Conservation (phyloP, 2,888 invertebrate genomes). For the Amphiduros pacificus region DNA sequence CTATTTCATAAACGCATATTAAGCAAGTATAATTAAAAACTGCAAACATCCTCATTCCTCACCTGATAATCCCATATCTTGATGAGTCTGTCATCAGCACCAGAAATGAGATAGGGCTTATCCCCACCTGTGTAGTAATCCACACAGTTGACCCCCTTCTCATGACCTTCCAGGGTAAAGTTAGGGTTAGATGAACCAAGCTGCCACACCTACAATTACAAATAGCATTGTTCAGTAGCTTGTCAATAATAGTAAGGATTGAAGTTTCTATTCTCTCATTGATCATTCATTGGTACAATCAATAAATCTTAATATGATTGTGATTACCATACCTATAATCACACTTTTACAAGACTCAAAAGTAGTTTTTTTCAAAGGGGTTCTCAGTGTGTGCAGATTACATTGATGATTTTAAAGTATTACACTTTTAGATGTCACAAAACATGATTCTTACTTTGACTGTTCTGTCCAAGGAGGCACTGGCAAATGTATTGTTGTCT, state of each 20-base stretch:
- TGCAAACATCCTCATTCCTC: too few relatives aligned
- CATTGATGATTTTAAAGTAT: too few relatives aligned
- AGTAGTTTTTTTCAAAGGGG: too few relatives aligned
- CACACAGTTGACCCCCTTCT: constrained; percentile 98
- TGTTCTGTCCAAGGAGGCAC: constrained; percentile 96
- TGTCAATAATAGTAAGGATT: neutral
- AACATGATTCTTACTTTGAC: constrained; percentile 72
- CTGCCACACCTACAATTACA: constrained; percentile 82
- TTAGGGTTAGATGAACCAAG: constrained; percentile 95
- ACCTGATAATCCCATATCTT: constrained; percentile 97
- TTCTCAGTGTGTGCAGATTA: too few relatives aligned
- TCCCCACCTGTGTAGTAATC: constrained; percentile 99
- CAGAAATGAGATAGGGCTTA: constrained; percentile 98
- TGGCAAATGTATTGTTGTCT: constrained; percentile 99
- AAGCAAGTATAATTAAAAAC: too few relatives aligned
- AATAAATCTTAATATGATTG: too few relatives aligned
- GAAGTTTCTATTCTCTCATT: too few relatives aligned
- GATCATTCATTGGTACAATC: too few relatives aligned
- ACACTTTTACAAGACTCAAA: too few relatives aligned
- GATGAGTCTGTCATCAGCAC: constrained; percentile 94
- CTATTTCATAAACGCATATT: too few relatives aligned
- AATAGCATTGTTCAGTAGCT: neutral
- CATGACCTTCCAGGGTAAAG: constrained; percentile 95
- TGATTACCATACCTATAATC: too few relatives aligned
- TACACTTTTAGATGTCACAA: too few relatives aligned